Percentiles rank a stretch among this genome's conserved stretches.
These are phyloP conservation scores for Papilio elwesi DNA, from an alignment of 2,888 invertebrate genomes.

Conservation along the genomic window DNA sequence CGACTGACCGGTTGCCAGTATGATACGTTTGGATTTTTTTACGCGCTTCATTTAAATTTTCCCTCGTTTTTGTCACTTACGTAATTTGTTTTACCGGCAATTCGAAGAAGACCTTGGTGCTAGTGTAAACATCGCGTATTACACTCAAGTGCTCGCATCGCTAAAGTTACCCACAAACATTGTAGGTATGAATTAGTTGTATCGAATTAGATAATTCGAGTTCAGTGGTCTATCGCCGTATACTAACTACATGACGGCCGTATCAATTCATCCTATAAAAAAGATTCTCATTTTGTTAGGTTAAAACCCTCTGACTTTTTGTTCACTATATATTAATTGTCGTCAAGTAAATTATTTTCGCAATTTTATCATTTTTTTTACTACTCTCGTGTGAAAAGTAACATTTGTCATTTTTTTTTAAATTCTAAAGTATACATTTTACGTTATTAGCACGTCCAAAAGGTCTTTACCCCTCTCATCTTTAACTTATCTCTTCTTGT, in stretches of 20 bases:
- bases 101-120: conserved; percentile 45
- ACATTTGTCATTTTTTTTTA: neutral
- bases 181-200: conserved; percentile 19
- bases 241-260: neutral
- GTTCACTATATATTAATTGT: neutral
- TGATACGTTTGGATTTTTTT: conserved; percentile 14
- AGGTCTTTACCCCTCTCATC: conserved; percentile 26
- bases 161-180: conserved; percentile 32
- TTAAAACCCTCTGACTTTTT: neutral
- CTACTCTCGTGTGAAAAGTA: neutral
- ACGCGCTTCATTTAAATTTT: conserved; percentile 36
- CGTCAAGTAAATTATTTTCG: neutral
- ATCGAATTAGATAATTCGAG: conserved; percentile 33
- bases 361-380: neutral
- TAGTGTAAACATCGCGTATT: conserved; percentile 15
- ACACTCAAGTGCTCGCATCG: neutral
- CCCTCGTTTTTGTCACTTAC: conserved; percentile 64
- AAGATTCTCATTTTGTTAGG: neutral
- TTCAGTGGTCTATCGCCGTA: conserved; percentile 22
- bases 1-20: conserved; percentile 5
- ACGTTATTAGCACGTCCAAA: conserved; percentile 1
- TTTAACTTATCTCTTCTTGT: conserved; percentile 30
- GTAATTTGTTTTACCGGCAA: conserved; percentile 62
- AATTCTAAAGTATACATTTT: neutral
- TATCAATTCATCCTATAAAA: neutral